Evolutionary conservation across 2,113 vertebrate species (phyloP).

Genomic region (Petrocephalus zakoni): DNA sequence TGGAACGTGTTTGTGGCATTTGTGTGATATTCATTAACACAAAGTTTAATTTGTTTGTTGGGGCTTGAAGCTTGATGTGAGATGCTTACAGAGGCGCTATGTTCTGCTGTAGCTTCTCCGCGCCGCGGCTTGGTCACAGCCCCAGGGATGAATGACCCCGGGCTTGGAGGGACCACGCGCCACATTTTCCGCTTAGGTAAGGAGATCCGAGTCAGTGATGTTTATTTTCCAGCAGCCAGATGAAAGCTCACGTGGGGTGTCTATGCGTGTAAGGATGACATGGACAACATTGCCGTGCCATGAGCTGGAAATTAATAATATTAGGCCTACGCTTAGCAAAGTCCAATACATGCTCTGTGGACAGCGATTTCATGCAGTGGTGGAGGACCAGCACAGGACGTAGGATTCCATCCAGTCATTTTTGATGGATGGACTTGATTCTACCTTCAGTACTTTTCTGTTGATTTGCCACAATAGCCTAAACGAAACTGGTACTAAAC

Average conservation of each 20-base stretch:
- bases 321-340: background rate
- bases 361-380: background rate
- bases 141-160: background rate
- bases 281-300: background rate
- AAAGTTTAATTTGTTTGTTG: background rate
- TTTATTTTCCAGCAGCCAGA: background rate
- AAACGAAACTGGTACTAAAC: background rate
- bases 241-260: background rate
- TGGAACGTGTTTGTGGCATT: background rate
- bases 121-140: background rate
- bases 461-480: background rate
- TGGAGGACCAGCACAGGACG: background rate
- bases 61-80: background rate
- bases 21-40: background rate
- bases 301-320: background rate
- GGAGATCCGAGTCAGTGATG: background rate
- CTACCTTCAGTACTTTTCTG: background rate
- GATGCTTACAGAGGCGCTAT: background rate
- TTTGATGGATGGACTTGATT: background rate
- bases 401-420: background rate
- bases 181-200: background rate
- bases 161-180: background rate
- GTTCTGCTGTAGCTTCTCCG: background rate
- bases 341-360: background rate
- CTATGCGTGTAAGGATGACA: background rate